Evolutionary conservation across 1,140 invertebrate genomes (phyloP), one percentile per base, ranked within the genome.

Genomic region (Lordiphosa collinella): DNA sequence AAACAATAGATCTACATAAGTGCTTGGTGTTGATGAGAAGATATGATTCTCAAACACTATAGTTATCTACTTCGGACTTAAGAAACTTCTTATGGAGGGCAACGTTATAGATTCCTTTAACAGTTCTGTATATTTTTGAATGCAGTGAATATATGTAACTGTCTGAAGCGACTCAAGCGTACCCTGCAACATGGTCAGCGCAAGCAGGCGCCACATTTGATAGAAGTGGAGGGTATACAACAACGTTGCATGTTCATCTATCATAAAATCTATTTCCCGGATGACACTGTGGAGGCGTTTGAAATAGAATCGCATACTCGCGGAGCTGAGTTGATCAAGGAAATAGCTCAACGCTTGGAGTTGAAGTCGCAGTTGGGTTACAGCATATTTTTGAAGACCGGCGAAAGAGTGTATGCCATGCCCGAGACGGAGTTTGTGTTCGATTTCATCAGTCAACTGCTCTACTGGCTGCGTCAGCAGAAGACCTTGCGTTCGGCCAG

Each of bases 201-300:
- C 49, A 95, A 96, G 87, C 96, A 96, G 90, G 93, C 97, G 7
- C 97, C 97, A 0, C 96, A 98, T 88, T 92, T 96, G 43, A 94
- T 98, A 1, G 97, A 99, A 91, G 95, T 98, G 2, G 97, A 98
- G 90, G 96, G 97, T 1, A 97, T 99, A 69, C 96, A 98, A 87
- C 95, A 96, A 76, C 94, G 96, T 86, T 97, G 95, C 66, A 95
- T 96, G 72, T 95, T 98, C 89, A 98, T 99, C 65, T 97, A 96
- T 82, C 97, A 99, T 87, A 97, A 97, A 66, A 69, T 88, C 10
- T 98, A 97, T 86, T 98, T 98, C 90, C 97, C 97, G 1, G 96
- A 99, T 90, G 95, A 96, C 73, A 94, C 95, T 0, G 95, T 98
- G 80, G 96, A 98, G 90, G 95, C 92, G 1, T 93, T 93, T 56